Evolutionary conservation across 1,140 invertebrate genomes (phyloP), one percentile per base, ranked within the genome.

Genomic region (Matsumurasca onukii): DNA sequence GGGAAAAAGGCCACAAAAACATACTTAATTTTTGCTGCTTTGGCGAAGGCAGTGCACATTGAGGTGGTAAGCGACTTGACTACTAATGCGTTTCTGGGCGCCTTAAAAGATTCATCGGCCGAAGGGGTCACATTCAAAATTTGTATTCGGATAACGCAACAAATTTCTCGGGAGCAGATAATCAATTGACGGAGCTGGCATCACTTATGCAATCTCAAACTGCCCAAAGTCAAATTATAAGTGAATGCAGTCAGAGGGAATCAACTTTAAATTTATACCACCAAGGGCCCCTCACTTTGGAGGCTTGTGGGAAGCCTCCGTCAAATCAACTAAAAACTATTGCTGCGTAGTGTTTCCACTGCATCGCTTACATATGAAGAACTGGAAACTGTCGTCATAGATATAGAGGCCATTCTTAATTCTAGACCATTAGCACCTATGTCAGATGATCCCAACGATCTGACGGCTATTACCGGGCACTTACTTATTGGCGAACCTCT

Each of bases 231-330:
- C 9, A n/a, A 9, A 45, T 45, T 45, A 9, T 45, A 12, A 9
- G n/a, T 12, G 66, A 15, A 48, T 39, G 29, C 25, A 67, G 57
- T 67, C 20, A 49, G 49, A n/a, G 22, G 29, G 67, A 64, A n/a
- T n/a, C n/a, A n/a, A n/a, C n/a, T n/a, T n/a, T n/a, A n/a, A n/a
- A n/a, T n/a, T n/a, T n/a, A n/a, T n/a, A n/a, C 66, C 39, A 9
- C 39, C 39, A 45, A 12, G 9, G n/a, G 39, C 39, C n/a, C 39
- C 9, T 9, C 49, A 67, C 30, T 66, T 45, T 45, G 39, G 39
- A 45, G 39, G 39, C 39, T n/a, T 45, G 39, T 45, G 39, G 39
- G 39, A 45, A n/a, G 39, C 39, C 9, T 12, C 39, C n/a, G 39
- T 45, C 39, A 45, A 45, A 45, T 45, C 39, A 45, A n/a, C 39